Base-by-base conservation (phyloP, 2,888 invertebrate species). In the Dicranocentrus wangi region DNA sequence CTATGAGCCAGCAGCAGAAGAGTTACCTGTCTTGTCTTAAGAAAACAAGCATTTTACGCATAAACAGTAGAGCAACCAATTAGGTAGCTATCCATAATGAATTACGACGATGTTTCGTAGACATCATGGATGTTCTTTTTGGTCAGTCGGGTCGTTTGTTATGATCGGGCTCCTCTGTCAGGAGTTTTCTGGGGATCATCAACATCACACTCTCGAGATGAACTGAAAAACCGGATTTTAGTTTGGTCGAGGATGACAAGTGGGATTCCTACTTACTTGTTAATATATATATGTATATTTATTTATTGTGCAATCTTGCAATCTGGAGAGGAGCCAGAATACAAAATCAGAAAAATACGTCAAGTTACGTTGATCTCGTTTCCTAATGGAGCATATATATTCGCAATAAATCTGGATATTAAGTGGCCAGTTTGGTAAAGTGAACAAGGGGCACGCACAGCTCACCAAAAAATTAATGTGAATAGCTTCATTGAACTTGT, bases 81-180 rank as follows among this genome's bases (percentile, higher is more conserved):
- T 71, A 71, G 71, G 28, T 21, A 43, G 43, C 15, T 23, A 25
- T 27, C 60, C 60, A 71, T 71, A 71, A 71, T 71, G 71, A 71
- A 21, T 60, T 71, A 71, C 60, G 71, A 55, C 15, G 10, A 58
- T 53, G 47, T 28, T 43, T 19, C 17, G 15, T 42, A 43, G 70
- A 58, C 58, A 42, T 58, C 13, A n/a, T n/a, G n/a, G 8, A 25
- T 25, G 55, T 65, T 68, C 32, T 8, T 17, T 32, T 28, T 32
- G 53, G 17, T 58, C 8, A 17, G 28, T 68, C 68, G 53, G 53
- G 28, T 53, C 32, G 69, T 69, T 58, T 55, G 42, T 55, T 28
- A 55, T 69, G 55, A 58, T 58, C 69, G 69, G 68, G 23, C 32
- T 69, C 39, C n/a, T 28, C 51, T 66, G 32, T 10, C 10, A 32